Conservation (phyloP, 2,113 vertebrate species). For the Empidonax alnorum region DNA sequence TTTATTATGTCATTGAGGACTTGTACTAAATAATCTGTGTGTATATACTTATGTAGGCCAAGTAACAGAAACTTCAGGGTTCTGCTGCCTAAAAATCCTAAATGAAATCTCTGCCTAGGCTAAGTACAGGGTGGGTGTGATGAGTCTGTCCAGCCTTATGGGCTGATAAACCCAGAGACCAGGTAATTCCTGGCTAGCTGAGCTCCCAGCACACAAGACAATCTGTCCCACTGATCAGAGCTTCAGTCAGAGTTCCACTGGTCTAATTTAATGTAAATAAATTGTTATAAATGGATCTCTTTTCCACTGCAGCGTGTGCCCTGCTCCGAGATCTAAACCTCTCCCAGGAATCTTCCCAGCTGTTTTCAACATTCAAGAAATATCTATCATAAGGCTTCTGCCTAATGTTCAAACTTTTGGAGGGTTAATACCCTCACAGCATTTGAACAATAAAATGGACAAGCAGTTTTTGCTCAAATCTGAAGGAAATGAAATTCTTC, state of each 20-base stretch:
- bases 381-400: not conserved
- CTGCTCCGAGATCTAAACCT: not conserved
- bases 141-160: fast-evolving
- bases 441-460: not conserved
- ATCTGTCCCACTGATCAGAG: not conserved
- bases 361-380: not conserved
- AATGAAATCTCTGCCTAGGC: not conserved
- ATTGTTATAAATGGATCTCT: not conserved
- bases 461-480: not conserved
- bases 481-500: not conserved
- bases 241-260: not conserved
- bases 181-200: not conserved
- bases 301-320: not conserved
- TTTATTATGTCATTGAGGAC: not conserved
- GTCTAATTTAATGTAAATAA: not conserved
- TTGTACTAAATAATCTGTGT: not conserved
- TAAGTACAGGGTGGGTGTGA: not conserved
- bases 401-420: not conserved
- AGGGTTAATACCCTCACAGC: not conserved
- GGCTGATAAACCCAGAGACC: not conserved
- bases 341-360: not conserved
- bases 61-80: not conserved
- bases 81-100: not conserved
- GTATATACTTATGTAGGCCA: not conserved
- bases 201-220: not conserved